A percentile compares a stretch with the other conserved stretches of the same genome.
Conservation (phyloP, 2,113 vertebrate species). For the Dissostichus mawsoni region DNA sequence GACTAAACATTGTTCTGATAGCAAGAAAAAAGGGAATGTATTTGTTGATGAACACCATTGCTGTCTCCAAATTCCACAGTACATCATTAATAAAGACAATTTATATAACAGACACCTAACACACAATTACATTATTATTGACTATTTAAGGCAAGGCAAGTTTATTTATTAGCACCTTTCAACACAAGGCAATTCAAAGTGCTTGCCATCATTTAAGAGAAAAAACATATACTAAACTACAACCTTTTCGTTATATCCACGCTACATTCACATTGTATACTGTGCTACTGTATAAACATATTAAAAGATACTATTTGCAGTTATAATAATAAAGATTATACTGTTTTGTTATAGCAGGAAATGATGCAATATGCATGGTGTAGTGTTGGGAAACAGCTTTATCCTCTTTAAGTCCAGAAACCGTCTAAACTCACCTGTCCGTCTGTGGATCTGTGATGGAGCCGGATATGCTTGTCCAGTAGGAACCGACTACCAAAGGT, state of each 20-base stretch:
- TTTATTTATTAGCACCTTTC: no score
- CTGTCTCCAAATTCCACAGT: not conserved
- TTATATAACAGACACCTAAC: not conserved
- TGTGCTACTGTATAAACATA: not conserved
- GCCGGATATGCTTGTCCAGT: slow-evolving; percentile 93
- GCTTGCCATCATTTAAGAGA: not conserved
- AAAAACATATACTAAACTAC: not conserved
- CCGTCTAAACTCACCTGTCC: slow-evolving; percentile 65
- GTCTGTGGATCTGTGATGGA: slow-evolving; percentile 84
- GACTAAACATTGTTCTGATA: not conserved
- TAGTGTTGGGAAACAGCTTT: not conserved
- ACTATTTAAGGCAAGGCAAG: not conserved
- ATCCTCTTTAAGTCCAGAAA: not conserved
- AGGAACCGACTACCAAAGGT: slow-evolving; percentile 95
- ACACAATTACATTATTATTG: not conserved
- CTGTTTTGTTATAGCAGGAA: not conserved
- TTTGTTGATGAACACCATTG: not conserved
- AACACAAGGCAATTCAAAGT: no score
- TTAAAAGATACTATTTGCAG: no score
- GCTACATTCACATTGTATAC: not conserved
- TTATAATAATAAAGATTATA: not conserved
- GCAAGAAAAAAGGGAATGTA: not conserved
- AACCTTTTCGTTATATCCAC: not conserved
- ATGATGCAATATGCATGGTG: not conserved
- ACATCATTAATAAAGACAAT: not conserved